Conservation (phyloP, 2,113 vertebrate genomes). For the Leptocoma aspasia region DNA sequence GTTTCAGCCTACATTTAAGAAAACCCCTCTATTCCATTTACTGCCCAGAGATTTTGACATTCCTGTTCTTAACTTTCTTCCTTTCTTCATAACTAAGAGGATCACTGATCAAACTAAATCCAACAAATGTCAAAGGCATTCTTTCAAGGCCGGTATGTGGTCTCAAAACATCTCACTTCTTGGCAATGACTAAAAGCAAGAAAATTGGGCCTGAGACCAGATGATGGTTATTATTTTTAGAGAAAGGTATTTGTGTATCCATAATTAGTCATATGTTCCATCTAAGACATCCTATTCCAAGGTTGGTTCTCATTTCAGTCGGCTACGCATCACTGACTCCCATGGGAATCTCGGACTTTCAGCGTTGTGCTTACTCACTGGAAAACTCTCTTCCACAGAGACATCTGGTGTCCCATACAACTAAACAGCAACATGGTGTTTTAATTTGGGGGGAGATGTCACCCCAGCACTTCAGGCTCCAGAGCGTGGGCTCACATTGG, state of each 20-base stretch:
- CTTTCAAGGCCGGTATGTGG: neutral
- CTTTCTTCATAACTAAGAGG: neutral
- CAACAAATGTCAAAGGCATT: conserved; percentile 15
- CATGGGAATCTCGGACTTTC: neutral
- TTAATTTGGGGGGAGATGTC: neutral
- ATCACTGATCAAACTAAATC: conserved; percentile 12
- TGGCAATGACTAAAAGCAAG: neutral
- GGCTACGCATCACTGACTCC: neutral
- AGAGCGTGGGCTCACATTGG: fast-evolving
- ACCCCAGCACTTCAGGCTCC: neutral
- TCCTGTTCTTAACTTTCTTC: conserved; percentile 7
- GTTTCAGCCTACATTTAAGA: conserved; percentile 9
- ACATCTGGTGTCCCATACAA: neutral
- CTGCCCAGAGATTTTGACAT: neutral
- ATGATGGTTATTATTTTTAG: conserved; percentile 18
- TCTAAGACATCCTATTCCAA: neutral
- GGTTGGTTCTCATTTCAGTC: neutral
- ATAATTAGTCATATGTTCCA: conserved; percentile 29
- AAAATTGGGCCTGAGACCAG: neutral
- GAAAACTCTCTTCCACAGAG: neutral
- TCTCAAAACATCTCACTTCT: conserved; percentile 29
- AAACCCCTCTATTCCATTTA: neutral
- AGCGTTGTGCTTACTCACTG: neutral
- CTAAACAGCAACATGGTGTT: neutral
- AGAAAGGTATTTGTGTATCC: conserved; percentile 20